These are phyloP conservation scores for Diabrotica virgifera DNA, from an alignment of 1,140 invertebrate species.

Conservation along the genomic window DNA sequence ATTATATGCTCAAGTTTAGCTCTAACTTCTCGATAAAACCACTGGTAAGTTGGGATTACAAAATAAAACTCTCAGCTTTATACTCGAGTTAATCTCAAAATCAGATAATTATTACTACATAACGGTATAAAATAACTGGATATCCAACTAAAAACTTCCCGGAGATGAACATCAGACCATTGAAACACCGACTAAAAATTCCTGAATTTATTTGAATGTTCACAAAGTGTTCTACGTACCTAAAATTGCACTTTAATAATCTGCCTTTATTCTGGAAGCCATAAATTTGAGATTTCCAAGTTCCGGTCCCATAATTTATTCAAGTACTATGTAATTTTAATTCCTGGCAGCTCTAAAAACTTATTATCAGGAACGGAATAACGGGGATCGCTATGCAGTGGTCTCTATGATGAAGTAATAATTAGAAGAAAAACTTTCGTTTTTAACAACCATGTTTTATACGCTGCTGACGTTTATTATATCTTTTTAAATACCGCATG, in stretches of 20 bases:
- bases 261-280: constrained; percentile 10
- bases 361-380: constrained; percentile 10
- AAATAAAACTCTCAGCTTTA: background rate
- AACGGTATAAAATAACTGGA: background rate
- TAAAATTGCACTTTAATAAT: constrained; percentile 14
- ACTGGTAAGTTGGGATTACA: too few species aligned
- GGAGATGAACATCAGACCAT: background rate
- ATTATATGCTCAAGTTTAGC: too few species aligned
- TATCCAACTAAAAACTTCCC: background rate
- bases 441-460: background rate
- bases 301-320: constrained; percentile 9
- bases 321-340: constrained; percentile 20
- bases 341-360: constrained; percentile 9
- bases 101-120: constrained; percentile 1
- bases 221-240: constrained; percentile 9
- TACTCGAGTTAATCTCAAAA: constrained; percentile 1
- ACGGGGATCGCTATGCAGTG: constrained; percentile 3
- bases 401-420: constrained; percentile 10
- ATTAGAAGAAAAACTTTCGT: background rate
- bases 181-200: constrained; percentile 3
- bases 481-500: too few species aligned
- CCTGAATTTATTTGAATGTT: constrained; percentile 12
- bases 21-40: too few species aligned
- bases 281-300: constrained; percentile 14
- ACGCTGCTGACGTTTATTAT: too few species aligned